phyloP scores from a whole-genome alignment of 2,797 vertebrate genomes.

The Vireo griseus region DNA sequence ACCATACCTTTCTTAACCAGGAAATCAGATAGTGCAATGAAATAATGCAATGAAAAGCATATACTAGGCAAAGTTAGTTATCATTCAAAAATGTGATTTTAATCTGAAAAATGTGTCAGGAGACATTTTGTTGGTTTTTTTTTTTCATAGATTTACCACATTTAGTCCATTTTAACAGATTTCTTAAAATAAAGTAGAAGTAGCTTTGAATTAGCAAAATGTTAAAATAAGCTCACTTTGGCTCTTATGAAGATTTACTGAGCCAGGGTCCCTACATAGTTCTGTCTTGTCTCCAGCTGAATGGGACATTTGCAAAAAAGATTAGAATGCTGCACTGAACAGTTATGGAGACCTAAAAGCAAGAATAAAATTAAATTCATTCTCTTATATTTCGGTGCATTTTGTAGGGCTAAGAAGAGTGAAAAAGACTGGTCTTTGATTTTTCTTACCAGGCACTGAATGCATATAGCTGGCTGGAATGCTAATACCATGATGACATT shows the following conservation, averaged over 20 bases:
- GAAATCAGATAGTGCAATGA: not conserved
- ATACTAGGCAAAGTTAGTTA: not conserved
- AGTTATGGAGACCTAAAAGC: not conserved
- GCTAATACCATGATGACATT: slow-evolving; percentile 6
- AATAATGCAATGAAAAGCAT: not conserved
- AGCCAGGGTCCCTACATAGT: not conserved
- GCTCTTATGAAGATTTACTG: not conserved
- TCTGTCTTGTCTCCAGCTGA: not conserved
- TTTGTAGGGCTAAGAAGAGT: not conserved
- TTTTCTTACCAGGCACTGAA: not conserved
- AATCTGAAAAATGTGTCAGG: not conserved
- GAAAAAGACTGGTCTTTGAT: not conserved
- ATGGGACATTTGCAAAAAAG: not conserved
- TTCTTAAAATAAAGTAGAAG: not conserved
- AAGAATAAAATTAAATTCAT: not conserved
- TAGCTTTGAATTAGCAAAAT: not conserved
- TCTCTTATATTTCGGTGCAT: not conserved
- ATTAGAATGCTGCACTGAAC: not conserved
- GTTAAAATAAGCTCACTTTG: not conserved
- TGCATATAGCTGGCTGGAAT: not conserved
- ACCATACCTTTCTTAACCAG: not conserved
- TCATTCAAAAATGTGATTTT: not conserved
- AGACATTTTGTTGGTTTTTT: not conserved
- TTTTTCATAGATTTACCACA: not conserved
- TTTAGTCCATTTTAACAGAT: not conserved